A percentile compares a stretch with the other conserved stretches of the same genome.
Evolutionary conservation across 1,140 invertebrate genomes (phyloP).

Genomic region (Hypsibius dujardini): DNA sequence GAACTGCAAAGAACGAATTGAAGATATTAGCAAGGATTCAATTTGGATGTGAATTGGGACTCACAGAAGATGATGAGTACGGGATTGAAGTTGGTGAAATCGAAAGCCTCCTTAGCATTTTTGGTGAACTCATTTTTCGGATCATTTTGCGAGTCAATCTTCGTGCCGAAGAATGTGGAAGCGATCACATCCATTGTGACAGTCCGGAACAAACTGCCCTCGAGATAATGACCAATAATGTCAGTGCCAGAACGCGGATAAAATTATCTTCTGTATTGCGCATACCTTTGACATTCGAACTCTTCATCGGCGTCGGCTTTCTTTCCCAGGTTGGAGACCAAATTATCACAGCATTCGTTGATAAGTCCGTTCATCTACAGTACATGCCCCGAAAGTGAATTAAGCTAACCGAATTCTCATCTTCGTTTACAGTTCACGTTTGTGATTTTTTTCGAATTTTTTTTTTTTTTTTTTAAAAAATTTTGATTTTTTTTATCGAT

Average conservation of each 20-base stretch:
- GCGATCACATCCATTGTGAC: constrained; percentile 25
- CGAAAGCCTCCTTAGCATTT: constrained; percentile 17
- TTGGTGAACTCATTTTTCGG: constrained; percentile 22
- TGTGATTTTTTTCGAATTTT: background rate
- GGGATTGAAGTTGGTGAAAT: background rate
- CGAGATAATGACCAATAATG: background rate
- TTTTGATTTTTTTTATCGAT: background rate
- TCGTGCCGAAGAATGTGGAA: constrained; percentile 22
- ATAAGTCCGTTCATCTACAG: background rate
- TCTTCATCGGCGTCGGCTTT: background rate
- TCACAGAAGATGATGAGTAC: background rate
- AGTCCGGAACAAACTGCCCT: constrained; percentile 8
- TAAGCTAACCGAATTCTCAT: too few species aligned
- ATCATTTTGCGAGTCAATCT: constrained; percentile 23
- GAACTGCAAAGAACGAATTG: background rate
- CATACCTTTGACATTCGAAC: background rate
- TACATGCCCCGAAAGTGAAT: background rate
- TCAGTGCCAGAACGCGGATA: background rate
- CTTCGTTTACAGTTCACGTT: too few species aligned
- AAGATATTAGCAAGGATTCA: background rate
- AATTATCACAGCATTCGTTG: constrained; percentile 11
- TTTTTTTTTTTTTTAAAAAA: background rate
- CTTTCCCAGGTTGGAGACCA: background rate
- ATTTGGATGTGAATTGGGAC: background rate
- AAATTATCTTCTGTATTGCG: background rate